Percentiles rank a stretch among this genome's conserved stretches.
Evolutionary conservation across 2,113 vertebrate species (phyloP).

Genomic region (Rynchops niger): DNA sequence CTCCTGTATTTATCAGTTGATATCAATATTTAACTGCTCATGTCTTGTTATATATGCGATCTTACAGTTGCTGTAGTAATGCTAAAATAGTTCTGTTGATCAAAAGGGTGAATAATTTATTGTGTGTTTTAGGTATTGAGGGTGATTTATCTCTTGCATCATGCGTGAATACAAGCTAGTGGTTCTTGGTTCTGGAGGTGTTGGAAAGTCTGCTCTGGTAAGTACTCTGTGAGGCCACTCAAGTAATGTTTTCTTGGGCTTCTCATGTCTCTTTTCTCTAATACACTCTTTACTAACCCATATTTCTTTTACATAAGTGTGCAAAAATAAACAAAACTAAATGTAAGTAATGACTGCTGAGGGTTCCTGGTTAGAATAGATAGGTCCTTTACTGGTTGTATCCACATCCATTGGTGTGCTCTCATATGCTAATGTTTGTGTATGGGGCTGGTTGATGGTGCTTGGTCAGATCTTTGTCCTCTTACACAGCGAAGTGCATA

Average conservation of each 20-base stretch:
- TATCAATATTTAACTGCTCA: not conserved
- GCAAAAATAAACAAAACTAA: not conserved
- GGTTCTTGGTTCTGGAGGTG: conserved; percentile 90
- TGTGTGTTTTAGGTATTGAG: conserved; percentile 68
- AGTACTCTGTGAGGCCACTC: conserved; percentile 56
- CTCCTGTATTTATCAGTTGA: not conserved
- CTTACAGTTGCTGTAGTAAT: not conserved
- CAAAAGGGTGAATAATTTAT: not conserved
- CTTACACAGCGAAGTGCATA: not conserved
- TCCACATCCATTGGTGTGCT: not conserved
- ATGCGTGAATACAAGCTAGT: conserved; percentile 95
- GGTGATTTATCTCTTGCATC: conserved; percentile 73
- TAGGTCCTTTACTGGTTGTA: not conserved
- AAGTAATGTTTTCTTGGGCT: not conserved
- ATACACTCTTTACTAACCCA: not conserved
- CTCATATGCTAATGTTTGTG: not conserved
- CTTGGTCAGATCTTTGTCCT: not conserved
- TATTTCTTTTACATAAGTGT: not conserved
- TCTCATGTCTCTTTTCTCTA: not conserved
- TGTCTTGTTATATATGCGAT: not conserved
- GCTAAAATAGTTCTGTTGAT: not conserved
- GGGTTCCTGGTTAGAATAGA: not conserved
- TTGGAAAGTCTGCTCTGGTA: conserved; percentile 91
- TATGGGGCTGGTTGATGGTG: not conserved
- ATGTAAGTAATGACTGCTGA: not conserved